Conservation (phyloP, 2,113 vertebrate species). For the Hippocampus mohnikei region DNA sequence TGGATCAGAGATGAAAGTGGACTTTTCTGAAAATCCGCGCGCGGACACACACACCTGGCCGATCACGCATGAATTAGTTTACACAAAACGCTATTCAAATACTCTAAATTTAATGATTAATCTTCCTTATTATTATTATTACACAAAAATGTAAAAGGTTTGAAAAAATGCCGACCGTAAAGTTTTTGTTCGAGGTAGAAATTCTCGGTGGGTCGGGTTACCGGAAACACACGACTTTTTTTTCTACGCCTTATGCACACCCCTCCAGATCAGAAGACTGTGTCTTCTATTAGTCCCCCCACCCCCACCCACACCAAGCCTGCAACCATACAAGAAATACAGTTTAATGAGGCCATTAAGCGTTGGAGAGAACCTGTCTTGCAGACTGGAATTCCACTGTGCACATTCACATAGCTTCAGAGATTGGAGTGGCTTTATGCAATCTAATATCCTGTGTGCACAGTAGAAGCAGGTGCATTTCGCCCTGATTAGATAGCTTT, state of each 20-base stretch:
- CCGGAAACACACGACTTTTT: no score
- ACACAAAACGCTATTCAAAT: no score
- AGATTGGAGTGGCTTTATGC: background rate
- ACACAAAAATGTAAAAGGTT: no score
- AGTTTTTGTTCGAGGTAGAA: no score
- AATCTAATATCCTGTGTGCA: slow-evolving; percentile 1
- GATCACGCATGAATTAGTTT: no score
- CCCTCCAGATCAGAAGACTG: slow-evolving; percentile 26
- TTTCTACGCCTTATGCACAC: slow-evolving; percentile 42
- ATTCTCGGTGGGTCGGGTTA: no score
- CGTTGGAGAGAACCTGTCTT: slow-evolving; percentile 30
- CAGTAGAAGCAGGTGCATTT: slow-evolving; percentile 39
- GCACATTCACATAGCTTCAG: slow-evolving; percentile 4
- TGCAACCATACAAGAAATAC: slow-evolving; percentile 45
- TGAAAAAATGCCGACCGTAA: no score
- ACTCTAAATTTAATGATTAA: no score
- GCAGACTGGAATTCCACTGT: slow-evolving; percentile 16
- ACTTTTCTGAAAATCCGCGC: no score
- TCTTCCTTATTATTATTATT: no score
- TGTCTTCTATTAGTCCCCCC: slow-evolving; percentile 32
- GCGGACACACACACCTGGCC: no score
- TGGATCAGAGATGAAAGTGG: no score
- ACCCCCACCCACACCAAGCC: background rate
- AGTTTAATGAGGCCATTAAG: slow-evolving; percentile 58
- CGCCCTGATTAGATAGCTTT: slow-evolving; percentile 48